These are phyloP conservation scores for Dyspetes luteomarginatus DNA, from an alignment of 2,888 invertebrate genomes.

Conservation along the genomic window DNA sequence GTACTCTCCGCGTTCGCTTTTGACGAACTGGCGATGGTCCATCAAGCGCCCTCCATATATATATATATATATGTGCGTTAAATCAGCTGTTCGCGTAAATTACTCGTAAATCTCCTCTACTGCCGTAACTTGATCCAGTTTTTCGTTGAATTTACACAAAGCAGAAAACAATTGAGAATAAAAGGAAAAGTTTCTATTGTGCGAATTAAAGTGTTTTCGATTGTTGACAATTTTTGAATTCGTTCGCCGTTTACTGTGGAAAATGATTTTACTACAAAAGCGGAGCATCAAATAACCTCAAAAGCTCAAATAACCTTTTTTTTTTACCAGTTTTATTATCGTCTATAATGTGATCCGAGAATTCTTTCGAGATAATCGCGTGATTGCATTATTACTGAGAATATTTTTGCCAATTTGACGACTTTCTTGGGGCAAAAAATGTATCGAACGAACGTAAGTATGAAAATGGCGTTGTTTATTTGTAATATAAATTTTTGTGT, in stretches of 20 bases:
- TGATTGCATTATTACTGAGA: conserved; percentile 13
- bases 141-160: neutral
- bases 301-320: neutral
- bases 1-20: neutral
- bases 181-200: no score
- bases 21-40: neutral
- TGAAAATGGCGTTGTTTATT: neutral
- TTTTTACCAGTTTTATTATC: conserved; percentile 4
- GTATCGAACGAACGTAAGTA: conserved; percentile 76
- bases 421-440: conserved; percentile 57
- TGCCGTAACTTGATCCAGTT: neutral
- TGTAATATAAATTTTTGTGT: no score
- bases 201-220: no score
- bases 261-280: neutral
- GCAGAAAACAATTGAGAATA: no score
- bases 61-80: neutral
- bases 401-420: neutral
- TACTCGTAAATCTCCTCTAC: neutral
- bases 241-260: neutral
- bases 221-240: neutral
- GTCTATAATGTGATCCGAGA: conserved; percentile 42
- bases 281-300: conserved; percentile 9
- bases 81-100: neutral
- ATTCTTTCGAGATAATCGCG: conserved; percentile 5
- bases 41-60: neutral